Conservation (phyloP, 2,888 invertebrate species). For the Drosophila sordidapex region DNA sequence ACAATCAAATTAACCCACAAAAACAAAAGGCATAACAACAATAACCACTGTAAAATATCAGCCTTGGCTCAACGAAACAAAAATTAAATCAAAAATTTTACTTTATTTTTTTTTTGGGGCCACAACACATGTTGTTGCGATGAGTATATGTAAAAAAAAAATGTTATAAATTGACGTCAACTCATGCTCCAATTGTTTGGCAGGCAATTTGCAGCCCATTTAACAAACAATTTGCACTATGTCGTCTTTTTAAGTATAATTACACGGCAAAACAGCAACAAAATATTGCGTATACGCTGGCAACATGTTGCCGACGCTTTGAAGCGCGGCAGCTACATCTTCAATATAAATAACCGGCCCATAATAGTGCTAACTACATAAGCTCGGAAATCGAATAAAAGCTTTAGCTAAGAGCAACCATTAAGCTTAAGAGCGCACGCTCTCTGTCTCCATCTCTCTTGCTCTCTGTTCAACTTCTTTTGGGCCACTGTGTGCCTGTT, state of each 20-base stretch:
- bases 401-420: constrained; percentile 33
- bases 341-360: constrained; percentile 1
- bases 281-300: constrained; percentile 57
- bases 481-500: constrained; percentile 48
- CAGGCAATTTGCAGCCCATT: constrained; percentile 27
- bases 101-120: constrained; percentile 21
- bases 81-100: constrained; percentile 13
- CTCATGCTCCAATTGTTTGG: constrained; percentile 47
- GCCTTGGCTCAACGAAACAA: constrained; percentile 58
- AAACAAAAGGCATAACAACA: constrained; percentile 19
- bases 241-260: constrained; percentile 20
- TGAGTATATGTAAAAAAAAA: background rate
- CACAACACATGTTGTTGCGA: constrained; percentile 32
- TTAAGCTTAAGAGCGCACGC: constrained; percentile 36
- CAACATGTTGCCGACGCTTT: constrained; percentile 48
- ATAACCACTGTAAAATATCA: constrained; percentile 19
- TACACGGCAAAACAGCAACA: constrained; percentile 15
- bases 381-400: constrained; percentile 28
- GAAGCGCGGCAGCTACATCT: background rate
- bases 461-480: constrained; percentile 58
- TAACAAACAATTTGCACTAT: constrained; percentile 32
- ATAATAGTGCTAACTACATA: background rate
- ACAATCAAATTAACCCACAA: constrained; percentile 64
- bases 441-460: constrained; percentile 2
- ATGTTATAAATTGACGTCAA: constrained; percentile 29